A percentile compares a stretch with the other conserved stretches of the same genome.
Conservation (phyloP, 1,140 invertebrate genomes). For the Panulirus ornatus region DNA sequence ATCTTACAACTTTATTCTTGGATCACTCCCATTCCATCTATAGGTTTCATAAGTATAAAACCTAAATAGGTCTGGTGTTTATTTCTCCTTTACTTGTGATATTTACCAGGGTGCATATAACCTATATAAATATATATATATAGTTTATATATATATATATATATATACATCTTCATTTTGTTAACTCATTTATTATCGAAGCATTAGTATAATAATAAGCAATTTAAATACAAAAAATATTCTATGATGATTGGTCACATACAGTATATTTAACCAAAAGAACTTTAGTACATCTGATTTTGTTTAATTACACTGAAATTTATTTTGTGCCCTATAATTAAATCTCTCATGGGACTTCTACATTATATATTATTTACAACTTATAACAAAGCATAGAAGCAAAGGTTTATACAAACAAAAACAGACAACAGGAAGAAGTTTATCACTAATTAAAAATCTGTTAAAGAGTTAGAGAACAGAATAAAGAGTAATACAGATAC, state of each 20-base stretch:
- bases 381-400: constrained; percentile 71
- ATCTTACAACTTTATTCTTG: too few species aligned
- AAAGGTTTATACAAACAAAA: constrained; percentile 64
- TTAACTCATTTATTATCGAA: constrained; percentile 73
- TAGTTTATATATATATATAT: too few species aligned
- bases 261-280: constrained; percentile 61
- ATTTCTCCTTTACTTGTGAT: too few species aligned
- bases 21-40: too few species aligned
- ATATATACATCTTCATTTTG: constrained; percentile 38
- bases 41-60: too few species aligned
- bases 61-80: too few species aligned
- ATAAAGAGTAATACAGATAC: neutral
- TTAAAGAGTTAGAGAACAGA: constrained; percentile 16
- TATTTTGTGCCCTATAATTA: constrained; percentile 59
- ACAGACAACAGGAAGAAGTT: constrained; percentile 9
- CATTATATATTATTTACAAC: constrained; percentile 71
- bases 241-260: constrained; percentile 68
- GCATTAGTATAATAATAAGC: constrained; percentile 71
- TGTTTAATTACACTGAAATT: constrained; percentile 44
- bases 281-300: constrained; percentile 70
- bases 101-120: too few species aligned
- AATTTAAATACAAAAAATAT: constrained; percentile 74
- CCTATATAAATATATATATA: too few species aligned
- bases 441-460: constrained; percentile 45
- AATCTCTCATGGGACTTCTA: constrained; percentile 53